Conservation (phyloP, 2,888 invertebrate genomes). For the Drosophila parthenogenetica region DNA sequence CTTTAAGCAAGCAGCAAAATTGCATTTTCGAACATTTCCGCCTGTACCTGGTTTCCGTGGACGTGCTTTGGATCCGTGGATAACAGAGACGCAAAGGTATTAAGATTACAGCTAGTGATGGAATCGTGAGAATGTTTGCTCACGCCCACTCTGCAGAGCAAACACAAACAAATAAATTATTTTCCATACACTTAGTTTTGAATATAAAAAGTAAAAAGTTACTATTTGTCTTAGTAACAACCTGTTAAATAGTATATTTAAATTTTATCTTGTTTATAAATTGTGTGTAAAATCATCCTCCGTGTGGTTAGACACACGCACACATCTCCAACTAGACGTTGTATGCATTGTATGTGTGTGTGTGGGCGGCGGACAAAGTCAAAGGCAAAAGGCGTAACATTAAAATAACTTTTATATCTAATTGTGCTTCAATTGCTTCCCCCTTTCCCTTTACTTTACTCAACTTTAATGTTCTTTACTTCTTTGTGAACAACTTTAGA, state of each 20-base stretch:
- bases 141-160: constrained; percentile 20
- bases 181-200: background rate
- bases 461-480: background rate
- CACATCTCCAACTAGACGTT: constrained; percentile 7
- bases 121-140: constrained; percentile 29
- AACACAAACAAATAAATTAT: constrained; percentile 7
- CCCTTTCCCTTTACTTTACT: no score
- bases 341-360: constrained; percentile 22
- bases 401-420: constrained; percentile 7
- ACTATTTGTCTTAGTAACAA: constrained; percentile 6
- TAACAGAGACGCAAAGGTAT: constrained; percentile 85
- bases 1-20: constrained; percentile 79
- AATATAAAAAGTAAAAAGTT: background rate
- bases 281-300: background rate
- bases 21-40: constrained; percentile 84
- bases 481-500: constrained; percentile 85
- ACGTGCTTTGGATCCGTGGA: constrained; percentile 85
- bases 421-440: background rate
- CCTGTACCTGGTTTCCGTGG: constrained; percentile 84
- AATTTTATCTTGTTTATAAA: constrained; percentile 6
- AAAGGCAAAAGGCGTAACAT: constrained; percentile 13
- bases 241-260: background rate
- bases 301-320: constrained; percentile 11
- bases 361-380: constrained; percentile 32
- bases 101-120: constrained; percentile 45